Percentiles rank a stretch among this genome's conserved stretches.
phyloP scores from a whole-genome alignment of 2,113 vertebrate genomes.

The Athene cunicularia region DNA sequence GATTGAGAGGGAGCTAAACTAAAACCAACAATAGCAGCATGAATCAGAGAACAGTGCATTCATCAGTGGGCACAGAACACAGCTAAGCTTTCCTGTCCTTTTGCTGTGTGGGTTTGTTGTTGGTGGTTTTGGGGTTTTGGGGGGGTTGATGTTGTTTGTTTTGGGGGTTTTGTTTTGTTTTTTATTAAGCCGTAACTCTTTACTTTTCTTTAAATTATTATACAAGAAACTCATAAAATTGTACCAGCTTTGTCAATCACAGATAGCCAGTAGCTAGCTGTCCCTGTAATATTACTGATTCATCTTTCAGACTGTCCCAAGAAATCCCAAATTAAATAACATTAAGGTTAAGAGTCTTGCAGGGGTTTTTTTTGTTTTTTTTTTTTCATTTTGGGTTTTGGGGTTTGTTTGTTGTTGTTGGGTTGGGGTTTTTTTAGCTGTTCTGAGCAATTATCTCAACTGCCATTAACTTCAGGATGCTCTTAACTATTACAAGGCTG shows the following conservation, averaged over 20 bases:
- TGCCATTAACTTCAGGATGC: conserved; percentile 39
- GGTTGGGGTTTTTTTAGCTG: neutral
- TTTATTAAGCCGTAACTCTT: neutral
- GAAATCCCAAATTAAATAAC: conserved; percentile 27
- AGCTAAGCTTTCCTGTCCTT: conserved; percentile 57
- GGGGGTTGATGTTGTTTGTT: no score
- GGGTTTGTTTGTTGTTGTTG: no score
- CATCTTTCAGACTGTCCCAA: conserved; percentile 38
- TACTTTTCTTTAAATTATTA: conserved; percentile 63
- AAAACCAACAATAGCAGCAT: conserved; percentile 89
- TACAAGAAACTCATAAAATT: conserved; percentile 62
- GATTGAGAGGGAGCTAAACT: conserved; percentile 89
- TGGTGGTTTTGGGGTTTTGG: no score
- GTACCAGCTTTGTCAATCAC: conserved; percentile 33
- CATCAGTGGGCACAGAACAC: conserved; percentile 66
- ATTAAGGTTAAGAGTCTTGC: conserved; percentile 35
- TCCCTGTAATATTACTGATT: neutral
- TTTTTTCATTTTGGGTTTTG: neutral
- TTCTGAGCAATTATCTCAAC: conserved; percentile 55
- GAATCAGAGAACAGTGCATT: conserved; percentile 74
- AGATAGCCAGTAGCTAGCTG: conserved; percentile 7
- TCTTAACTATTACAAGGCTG: conserved; percentile 19
- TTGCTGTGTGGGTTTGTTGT: neutral
- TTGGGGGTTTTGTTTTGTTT: neutral
- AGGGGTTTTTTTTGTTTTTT: neutral